Conservation (phyloP, 2,888 invertebrate genomes). For the Athetis lepigone region DNA sequence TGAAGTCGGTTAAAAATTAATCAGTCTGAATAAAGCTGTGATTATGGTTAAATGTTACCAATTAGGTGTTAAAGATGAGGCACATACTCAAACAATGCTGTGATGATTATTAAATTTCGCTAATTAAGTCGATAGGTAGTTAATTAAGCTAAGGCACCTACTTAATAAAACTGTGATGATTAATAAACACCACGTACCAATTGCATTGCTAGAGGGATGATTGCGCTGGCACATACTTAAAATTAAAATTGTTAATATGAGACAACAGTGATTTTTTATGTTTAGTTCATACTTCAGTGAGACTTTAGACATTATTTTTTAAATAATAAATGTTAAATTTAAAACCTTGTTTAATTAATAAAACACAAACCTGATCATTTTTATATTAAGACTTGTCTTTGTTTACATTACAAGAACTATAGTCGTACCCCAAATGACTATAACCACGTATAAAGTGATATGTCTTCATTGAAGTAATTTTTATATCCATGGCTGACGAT, state of each 20-base stretch:
- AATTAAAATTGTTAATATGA: no score
- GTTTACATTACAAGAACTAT: constrained; percentile 19
- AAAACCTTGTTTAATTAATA: constrained; percentile 14
- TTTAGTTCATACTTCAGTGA: constrained; percentile 12
- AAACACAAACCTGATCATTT: constrained; percentile 17
- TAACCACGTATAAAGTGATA: constrained; percentile 25
- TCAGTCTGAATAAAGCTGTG: constrained; percentile 12
- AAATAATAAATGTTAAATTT: no score
- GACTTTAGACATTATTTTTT: no score
- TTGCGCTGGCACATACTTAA: no score
- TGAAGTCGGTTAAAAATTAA: no score
- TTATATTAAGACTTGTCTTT: constrained; percentile 16
- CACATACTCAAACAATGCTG: not conserved
- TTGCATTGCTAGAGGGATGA: no score
- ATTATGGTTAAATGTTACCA: constrained; percentile 3
- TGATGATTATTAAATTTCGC: no score
- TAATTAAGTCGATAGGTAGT: no score
- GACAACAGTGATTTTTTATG: constrained; percentile 13
- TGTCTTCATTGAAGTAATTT: constrained; percentile 18
- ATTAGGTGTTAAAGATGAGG: constrained; percentile 3
- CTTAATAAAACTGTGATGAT: no score
- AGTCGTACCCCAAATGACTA: constrained; percentile 15
- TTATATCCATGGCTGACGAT: constrained; percentile 15
- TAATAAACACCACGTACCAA: no score
- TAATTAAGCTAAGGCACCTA: no score